Evolutionary conservation across 2,888 invertebrate genomes (phyloP).

Genomic region (Ommatoiulus sabulosus): DNA sequence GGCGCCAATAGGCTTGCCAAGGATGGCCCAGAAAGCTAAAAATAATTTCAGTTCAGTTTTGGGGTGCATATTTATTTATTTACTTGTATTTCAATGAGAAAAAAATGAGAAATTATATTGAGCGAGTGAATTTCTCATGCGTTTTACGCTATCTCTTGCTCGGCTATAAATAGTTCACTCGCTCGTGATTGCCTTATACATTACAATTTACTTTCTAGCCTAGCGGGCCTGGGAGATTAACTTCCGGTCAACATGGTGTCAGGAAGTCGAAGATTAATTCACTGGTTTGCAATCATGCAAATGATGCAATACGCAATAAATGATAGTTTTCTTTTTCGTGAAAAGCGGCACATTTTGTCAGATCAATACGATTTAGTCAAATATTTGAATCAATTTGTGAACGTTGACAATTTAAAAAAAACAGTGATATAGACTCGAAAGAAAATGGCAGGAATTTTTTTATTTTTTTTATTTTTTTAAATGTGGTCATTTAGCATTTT

Average conservation of each 20-base stretch:
- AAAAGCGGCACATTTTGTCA: too few relatives aligned
- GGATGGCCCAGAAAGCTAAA: slow-evolving; percentile 7
- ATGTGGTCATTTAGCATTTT: too few relatives aligned
- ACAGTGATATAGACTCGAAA: too few relatives aligned
- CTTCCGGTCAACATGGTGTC: background rate
- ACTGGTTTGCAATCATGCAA: background rate
- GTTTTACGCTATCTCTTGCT: background rate
- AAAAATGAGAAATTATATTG: background rate
- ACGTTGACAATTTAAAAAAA: too few relatives aligned
- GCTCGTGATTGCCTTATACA: background rate
- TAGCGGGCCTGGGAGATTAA: background rate
- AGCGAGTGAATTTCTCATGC: background rate
- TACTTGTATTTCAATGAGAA: background rate
- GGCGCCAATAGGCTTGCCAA: background rate
- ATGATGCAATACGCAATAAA: background rate
- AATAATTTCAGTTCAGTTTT: background rate
- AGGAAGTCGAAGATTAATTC: background rate
- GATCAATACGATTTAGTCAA: too few relatives aligned
- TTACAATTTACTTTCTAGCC: background rate
- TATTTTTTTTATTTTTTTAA: too few relatives aligned
- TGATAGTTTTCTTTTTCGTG: background rate
- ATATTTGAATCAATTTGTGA: too few relatives aligned
- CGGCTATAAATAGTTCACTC: background rate
- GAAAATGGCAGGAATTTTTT: too few relatives aligned
- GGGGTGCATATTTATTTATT: background rate